Percentiles rank a stretch among this genome's conserved stretches.
Conservation (phyloP, 2,888 invertebrate species). For the Proisotoma minuta region DNA sequence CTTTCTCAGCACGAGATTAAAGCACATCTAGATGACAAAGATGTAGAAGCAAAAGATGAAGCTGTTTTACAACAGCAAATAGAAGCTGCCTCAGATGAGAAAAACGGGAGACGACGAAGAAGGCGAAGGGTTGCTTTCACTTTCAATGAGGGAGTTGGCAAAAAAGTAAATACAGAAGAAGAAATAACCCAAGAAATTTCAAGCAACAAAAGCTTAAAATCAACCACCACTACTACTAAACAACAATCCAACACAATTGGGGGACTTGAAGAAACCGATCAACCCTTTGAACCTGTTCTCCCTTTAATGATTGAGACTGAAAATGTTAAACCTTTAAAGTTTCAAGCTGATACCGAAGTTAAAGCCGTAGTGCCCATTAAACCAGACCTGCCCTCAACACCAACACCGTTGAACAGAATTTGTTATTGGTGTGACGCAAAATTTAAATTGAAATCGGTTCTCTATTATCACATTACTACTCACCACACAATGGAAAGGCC, state of each 20-base stretch:
- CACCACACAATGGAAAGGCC: no score
- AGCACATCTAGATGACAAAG: constrained; percentile 62
- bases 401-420: no score
- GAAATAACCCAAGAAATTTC: neutral
- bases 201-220: constrained; percentile 17
- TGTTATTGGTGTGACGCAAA: no score
- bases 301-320: constrained; percentile 91
- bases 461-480: no score
- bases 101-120: constrained; percentile 44
- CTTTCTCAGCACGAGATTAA: no score
- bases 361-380: constrained; percentile 94
- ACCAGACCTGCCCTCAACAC: no score
- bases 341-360: constrained; percentile 86
- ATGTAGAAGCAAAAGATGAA: constrained; percentile 47
- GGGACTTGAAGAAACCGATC: constrained; percentile 29
- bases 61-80: constrained; percentile 58
- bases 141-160: neutral
- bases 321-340: constrained; percentile 82
- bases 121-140: constrained; percentile 26
- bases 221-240: constrained; percentile 13
- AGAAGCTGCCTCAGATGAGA: constrained; percentile 51
- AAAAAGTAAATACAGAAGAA: neutral
- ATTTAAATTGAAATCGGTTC: no score
- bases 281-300: constrained; percentile 49
- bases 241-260: constrained; percentile 7